Conservation (phyloP, 2,888 invertebrate species). For the Caradrina kadenii region DNA sequence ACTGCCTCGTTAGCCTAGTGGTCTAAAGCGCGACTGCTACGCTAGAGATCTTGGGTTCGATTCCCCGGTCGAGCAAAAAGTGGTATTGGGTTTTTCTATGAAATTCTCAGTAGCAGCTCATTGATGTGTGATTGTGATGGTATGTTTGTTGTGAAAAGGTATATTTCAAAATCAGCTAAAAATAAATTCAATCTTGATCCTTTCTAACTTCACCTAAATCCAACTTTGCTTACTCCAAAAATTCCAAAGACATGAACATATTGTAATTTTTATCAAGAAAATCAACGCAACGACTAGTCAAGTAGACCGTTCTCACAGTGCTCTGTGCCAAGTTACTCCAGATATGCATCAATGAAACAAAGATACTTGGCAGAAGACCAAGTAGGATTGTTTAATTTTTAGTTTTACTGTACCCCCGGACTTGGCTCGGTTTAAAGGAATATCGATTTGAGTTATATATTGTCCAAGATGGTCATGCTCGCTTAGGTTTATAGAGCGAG, state of each 20-base stretch:
- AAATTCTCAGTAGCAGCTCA: too few species aligned
- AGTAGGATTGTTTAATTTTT: conserved; percentile 81
- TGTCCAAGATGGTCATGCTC: conserved; percentile 31
- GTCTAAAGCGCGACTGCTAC: too few species aligned
- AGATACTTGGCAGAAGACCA: conserved; percentile 69
- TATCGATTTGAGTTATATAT: conserved; percentile 64
- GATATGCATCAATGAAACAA: conserved; percentile 79
- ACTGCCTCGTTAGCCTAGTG: too few species aligned
- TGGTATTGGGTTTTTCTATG: too few species aligned
- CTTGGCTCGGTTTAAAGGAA: conserved; percentile 63
- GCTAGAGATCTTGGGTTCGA: too few species aligned
- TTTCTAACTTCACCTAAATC: conserved; percentile 1
- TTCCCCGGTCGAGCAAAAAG: too few species aligned
- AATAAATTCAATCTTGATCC: conserved; percentile 5
- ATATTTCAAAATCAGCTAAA: background rate
- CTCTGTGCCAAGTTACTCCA: conserved; percentile 59
- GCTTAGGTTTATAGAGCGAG: conserved; percentile 41
- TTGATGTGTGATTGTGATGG: too few species aligned
- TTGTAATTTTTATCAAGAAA: conserved; percentile 65
- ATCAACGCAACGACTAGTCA: conserved; percentile 56
- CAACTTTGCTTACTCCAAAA: background rate
- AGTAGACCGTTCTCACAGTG: conserved; percentile 59
- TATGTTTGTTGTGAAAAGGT: too few species aligned
- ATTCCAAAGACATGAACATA: conserved; percentile 14
- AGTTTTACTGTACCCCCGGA: conserved; percentile 69